These are phyloP conservation scores for Leptodactylus fuscus DNA, from an alignment of 2,113 vertebrate species.

Conservation along the genomic window DNA sequence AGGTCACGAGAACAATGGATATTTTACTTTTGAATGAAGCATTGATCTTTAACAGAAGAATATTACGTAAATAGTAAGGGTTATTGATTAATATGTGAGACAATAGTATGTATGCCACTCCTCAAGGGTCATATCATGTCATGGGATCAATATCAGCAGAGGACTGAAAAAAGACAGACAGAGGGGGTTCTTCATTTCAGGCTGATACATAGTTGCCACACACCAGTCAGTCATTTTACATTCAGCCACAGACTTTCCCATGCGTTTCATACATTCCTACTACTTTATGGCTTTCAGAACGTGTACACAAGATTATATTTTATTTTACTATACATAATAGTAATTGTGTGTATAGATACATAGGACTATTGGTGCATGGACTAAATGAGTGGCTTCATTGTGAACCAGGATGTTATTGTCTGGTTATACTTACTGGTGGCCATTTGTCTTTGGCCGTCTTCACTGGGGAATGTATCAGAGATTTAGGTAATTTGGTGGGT, in stretches of 20 bases:
- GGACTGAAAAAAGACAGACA: background rate
- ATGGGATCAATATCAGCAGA: slow-evolving; percentile 34
- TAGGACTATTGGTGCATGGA: too few species aligned
- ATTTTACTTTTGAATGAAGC: slow-evolving; percentile 53
- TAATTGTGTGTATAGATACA: too few species aligned
- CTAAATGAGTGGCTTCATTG: too few species aligned
- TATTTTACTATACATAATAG: too few species aligned
- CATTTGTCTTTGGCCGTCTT: too few species aligned
- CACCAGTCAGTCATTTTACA: too few species aligned
- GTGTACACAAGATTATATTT: too few species aligned
- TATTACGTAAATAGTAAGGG: slow-evolving; percentile 34
- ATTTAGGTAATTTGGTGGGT: too few species aligned
- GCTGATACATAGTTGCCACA: background rate
- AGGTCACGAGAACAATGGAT: slow-evolving; percentile 55
- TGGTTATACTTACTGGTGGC: too few species aligned
- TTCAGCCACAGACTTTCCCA: background rate
- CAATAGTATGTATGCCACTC: background rate
- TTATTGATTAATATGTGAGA: slow-evolving; percentile 55
- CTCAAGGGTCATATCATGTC: slow-evolving; percentile 17
- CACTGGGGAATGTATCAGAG: too few species aligned
- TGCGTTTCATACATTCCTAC: too few species aligned
- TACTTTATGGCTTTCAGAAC: background rate
- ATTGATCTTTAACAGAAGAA: slow-evolving; percentile 55
- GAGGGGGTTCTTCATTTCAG: background rate
- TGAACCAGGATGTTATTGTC: too few species aligned